A percentile compares a stretch with the other conserved stretches of the same genome.
phyloP scores from a whole-genome alignment of 2,888 invertebrate genomes.

The Metallyticus violacea region DNA sequence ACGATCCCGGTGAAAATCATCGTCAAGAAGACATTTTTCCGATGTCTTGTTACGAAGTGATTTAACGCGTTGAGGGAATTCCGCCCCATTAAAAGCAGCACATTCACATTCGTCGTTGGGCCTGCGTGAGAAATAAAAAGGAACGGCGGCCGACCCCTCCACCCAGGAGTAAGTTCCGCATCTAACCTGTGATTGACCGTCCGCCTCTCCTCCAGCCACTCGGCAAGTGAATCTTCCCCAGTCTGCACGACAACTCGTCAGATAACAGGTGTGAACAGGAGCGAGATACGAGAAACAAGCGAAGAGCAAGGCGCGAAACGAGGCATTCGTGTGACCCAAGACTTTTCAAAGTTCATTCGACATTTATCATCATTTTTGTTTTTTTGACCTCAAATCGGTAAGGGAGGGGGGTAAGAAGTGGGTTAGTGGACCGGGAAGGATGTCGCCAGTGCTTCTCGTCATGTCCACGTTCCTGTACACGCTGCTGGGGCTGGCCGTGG shows the following conservation, averaged over 20 bases:
- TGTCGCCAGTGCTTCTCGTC: conserved; percentile 17
- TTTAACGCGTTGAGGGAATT: not conserved
- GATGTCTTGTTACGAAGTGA: not conserved
- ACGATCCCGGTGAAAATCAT: not conserved
- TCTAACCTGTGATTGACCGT: not conserved
- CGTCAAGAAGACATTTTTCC: no score
- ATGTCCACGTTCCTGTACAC: conserved; percentile 64
- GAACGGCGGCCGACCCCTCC: not conserved
- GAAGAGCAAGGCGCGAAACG: no score
- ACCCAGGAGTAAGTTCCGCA: not conserved
- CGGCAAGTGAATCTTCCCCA: not conserved
- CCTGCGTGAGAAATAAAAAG: not conserved
- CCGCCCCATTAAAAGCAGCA: not conserved
- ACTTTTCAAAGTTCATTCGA: not conserved
- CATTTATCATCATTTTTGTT: not conserved
- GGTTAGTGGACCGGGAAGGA: not conserved
- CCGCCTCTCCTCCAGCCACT: not conserved
- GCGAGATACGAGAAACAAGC: not conserved
- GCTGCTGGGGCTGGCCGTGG: conserved; percentile 57
- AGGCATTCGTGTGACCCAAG: not conserved
- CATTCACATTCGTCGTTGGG: not conserved
- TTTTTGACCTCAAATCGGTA: not conserved
- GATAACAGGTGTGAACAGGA: not conserved
- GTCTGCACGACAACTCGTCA: not conserved
- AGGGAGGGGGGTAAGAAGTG: not conserved